These are phyloP conservation scores for Drosophila kurseongensis DNA, from an alignment of 1,140 invertebrate species.

Conservation along the genomic window DNA sequence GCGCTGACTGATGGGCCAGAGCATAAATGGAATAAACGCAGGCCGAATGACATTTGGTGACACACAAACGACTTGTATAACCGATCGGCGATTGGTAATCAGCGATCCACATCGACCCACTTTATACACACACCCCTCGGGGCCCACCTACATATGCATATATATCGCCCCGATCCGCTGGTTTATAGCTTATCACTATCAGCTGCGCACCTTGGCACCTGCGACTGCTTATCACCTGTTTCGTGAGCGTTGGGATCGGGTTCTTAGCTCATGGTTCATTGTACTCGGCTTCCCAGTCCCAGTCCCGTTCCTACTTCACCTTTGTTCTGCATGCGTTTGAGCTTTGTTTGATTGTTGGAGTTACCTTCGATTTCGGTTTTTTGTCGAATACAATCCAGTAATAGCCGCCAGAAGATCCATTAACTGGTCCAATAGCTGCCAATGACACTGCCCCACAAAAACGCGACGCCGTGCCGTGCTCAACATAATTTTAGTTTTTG, in stretches of 20 bases:
- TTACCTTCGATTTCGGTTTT: constrained; percentile 17
- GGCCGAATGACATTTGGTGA: constrained; percentile 40
- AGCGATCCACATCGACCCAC: constrained; percentile 56
- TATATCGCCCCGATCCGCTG: not conserved
- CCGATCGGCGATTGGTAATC: constrained; percentile 38
- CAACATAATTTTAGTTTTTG: constrained; percentile 23
- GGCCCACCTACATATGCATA: not conserved
- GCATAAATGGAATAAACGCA: not conserved
- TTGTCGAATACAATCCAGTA: constrained; percentile 6
- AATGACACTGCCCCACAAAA: not conserved
- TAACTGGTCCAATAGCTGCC: constrained; percentile 4
- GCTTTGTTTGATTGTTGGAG: constrained; percentile 31
- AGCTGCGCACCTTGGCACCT: constrained; percentile 52
- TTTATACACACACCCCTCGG: constrained; percentile 15
- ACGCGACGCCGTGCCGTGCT: constrained; percentile 20
- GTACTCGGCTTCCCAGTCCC: constrained; percentile 9
- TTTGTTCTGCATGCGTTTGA: constrained; percentile 49
- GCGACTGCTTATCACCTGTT: constrained; percentile 34
- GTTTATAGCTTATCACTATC: constrained; percentile 18
- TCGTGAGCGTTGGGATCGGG: constrained; percentile 1
- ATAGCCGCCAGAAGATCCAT: constrained; percentile 25
- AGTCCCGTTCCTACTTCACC: constrained; percentile 12
- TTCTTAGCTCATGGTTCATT: constrained; percentile 31
- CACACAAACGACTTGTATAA: constrained; percentile 55
- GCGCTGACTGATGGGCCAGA: constrained; percentile 9